A percentile compares a stretch with the other conserved stretches of the same genome.
Evolutionary conservation across 2,888 invertebrate species (phyloP).

Genomic region (Caradrina clavipalpis): DNA sequence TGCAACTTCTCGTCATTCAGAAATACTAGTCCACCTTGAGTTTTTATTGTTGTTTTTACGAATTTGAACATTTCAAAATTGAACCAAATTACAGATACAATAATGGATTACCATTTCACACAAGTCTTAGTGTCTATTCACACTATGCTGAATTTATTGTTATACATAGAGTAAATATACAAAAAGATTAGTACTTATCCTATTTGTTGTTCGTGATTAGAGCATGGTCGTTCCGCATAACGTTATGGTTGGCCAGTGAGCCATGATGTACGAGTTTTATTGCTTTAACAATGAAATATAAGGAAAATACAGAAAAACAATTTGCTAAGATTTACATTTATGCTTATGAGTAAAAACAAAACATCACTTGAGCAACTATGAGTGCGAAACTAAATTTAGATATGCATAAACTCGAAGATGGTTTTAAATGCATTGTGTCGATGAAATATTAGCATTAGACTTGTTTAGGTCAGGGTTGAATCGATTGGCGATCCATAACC

Average conservation of each 20-base stretch:
- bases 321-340: slow-evolving; percentile 38
- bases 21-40: slow-evolving; percentile 26
- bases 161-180: slow-evolving; percentile 28
- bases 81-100: slow-evolving; percentile 17
- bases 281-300: slow-evolving; percentile 54
- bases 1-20: slow-evolving; percentile 9
- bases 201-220: slow-evolving; percentile 53
- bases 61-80: slow-evolving; percentile 24
- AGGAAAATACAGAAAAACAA: slow-evolving; percentile 51
- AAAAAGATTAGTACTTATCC: slow-evolving; percentile 39
- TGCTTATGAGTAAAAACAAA: slow-evolving; percentile 34
- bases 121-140: slow-evolving; percentile 1
- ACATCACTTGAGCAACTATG: slow-evolving; percentile 20
- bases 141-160: slow-evolving; percentile 25
- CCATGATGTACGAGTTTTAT: slow-evolving; percentile 55
- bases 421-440: slow-evolving; percentile 33
- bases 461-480: slow-evolving; percentile 37
- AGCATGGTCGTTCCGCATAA: slow-evolving; percentile 48
- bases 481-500: slow-evolving; percentile 31
- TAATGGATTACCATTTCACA: slow-evolving; percentile 20
- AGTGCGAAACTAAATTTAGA: slow-evolving; percentile 30
- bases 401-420: slow-evolving; percentile 30
- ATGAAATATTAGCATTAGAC: slow-evolving; percentile 23
- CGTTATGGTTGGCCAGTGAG: slow-evolving; percentile 33
- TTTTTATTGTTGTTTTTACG: slow-evolving; percentile 23